Conservation (phyloP, 2,888 invertebrate species). For the Corythucha ciliata region DNA sequence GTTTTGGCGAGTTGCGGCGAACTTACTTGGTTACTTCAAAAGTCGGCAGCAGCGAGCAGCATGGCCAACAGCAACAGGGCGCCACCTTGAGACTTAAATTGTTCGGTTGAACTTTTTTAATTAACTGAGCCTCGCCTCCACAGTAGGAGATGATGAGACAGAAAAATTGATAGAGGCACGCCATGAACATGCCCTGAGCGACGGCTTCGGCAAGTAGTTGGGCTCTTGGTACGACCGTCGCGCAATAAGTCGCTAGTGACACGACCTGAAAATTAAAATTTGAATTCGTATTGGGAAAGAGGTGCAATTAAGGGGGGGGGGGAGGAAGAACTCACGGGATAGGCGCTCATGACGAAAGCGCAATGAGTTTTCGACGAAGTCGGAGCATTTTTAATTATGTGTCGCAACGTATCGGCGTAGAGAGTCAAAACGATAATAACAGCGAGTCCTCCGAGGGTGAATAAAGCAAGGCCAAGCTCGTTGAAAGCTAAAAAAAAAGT, state of each 20-base stretch:
- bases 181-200: slow-evolving; percentile 59
- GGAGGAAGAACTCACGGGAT: slow-evolving; percentile 48
- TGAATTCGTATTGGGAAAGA: not conserved
- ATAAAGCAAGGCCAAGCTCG: slow-evolving; percentile 45
- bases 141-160: slow-evolving; percentile 56
- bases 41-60: slow-evolving; percentile 51
- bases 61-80: slow-evolving; percentile 68
- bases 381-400: slow-evolving; percentile 48
- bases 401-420: slow-evolving; percentile 48
- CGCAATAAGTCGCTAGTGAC: slow-evolving; percentile 49
- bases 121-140: slow-evolving; percentile 52
- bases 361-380: slow-evolving; percentile 48
- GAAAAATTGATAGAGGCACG: slow-evolving; percentile 59
- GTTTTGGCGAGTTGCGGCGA: no score
- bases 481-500: slow-evolving; percentile 27
- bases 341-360: slow-evolving; percentile 51
- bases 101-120: slow-evolving; percentile 49
- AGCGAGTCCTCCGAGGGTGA: slow-evolving; percentile 46
- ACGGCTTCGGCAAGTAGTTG: slow-evolving; percentile 58
- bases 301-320: not conserved
- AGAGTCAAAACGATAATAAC: slow-evolving; percentile 46
- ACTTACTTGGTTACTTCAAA: slow-evolving; percentile 49
- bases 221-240: slow-evolving; percentile 53
- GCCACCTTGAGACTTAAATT: slow-evolving; percentile 52
- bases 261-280: slow-evolving; percentile 45